These are phyloP conservation scores for Caenorhabditis sp. DNA, from an alignment of 2,888 invertebrate genomes.

Conservation along the genomic window DNA sequence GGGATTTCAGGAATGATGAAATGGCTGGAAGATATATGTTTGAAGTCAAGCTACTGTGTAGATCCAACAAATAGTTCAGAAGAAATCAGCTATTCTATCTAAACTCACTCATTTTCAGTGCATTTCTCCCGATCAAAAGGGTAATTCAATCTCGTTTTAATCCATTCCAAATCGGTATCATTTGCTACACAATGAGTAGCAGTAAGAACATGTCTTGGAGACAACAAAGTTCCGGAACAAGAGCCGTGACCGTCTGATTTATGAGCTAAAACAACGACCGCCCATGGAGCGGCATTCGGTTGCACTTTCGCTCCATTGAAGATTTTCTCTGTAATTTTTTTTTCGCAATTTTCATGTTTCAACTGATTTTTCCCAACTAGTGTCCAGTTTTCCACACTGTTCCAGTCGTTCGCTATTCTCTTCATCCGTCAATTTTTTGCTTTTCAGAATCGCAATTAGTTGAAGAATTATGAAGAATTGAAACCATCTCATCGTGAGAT, in stretches of 20 bases:
- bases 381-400: conserved; percentile 10
- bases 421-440: conserved; percentile 23
- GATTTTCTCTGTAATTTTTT: conserved; percentile 25
- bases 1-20: conserved; percentile 10
- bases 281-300: conserved; percentile 18
- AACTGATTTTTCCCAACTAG: conserved; percentile 17
- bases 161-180: not conserved
- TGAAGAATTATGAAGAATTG: conserved; percentile 9
- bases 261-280: not conserved
- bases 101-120: conserved; percentile 3
- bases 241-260: not conserved
- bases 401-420: conserved; percentile 31
- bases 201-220: conserved; percentile 21
- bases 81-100: too few relatives aligned
- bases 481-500: not conserved
- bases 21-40: not conserved
- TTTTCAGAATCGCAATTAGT: conserved; percentile 11
- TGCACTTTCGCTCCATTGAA: not conserved
- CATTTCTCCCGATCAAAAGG: conserved; percentile 3
- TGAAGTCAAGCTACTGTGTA: too few relatives aligned
- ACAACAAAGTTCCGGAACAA: conserved; percentile 22
- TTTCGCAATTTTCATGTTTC: too few relatives aligned
- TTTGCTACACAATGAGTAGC: conserved; percentile 23
- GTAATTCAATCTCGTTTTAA: not conserved
- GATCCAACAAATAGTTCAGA: too few relatives aligned